Evolutionary conservation across 2,113 vertebrate species (phyloP).

Genomic region (Trachemys scripta): DNA sequence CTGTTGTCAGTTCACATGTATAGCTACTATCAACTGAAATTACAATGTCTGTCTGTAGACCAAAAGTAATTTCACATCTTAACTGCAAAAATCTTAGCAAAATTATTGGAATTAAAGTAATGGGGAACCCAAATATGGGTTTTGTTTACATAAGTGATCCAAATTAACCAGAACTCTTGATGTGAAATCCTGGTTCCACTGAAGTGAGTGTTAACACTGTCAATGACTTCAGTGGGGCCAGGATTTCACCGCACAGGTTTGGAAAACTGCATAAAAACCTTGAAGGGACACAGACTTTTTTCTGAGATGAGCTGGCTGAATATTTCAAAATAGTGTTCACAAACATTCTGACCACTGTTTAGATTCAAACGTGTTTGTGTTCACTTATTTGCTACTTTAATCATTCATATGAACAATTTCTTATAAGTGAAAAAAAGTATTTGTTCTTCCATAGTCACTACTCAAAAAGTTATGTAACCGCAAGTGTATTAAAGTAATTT

Average conservation of each 20-base stretch:
- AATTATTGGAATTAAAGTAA: neutral
- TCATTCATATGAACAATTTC: neutral
- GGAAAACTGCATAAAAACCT: neutral
- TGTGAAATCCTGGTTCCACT: neutral
- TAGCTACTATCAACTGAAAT: accelerated
- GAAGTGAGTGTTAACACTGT: neutral
- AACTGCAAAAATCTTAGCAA: neutral
- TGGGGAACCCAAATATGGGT: neutral
- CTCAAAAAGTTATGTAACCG: accelerated
- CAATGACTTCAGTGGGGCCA: accelerated
- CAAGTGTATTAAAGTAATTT: neutral
- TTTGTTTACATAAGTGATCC: accelerated
- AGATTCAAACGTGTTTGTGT: neutral
- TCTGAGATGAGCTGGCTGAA: neutral
- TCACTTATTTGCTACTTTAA: neutral
- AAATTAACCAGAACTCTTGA: neutral
- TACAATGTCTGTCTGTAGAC: neutral
- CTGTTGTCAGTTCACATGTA: neutral
- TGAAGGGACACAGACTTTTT: neutral
- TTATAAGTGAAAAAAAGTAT: neutral
- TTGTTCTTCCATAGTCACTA: neutral
- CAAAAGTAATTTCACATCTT: neutral
- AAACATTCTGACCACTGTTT: neutral
- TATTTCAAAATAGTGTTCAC: neutral
- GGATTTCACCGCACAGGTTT: neutral